These are phyloP conservation scores for Ladona fulva DNA, from an alignment of 1,140 invertebrate genomes.

Conservation along the genomic window DNA sequence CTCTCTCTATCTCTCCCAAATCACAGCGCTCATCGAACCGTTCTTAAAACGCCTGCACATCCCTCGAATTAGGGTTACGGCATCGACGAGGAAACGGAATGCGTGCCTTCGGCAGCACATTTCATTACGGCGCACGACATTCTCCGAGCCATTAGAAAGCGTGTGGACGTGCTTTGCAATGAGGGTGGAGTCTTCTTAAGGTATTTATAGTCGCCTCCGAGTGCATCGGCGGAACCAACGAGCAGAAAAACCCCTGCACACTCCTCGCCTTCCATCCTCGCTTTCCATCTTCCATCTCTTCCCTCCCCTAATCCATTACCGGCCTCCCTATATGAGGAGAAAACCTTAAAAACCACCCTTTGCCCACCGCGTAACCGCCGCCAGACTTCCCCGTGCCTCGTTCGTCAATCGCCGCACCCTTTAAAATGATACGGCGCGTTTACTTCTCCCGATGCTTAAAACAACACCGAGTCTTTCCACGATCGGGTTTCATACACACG, in stretches of 20 bases:
- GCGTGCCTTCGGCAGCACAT: not conserved
- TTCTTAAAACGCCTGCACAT: no score
- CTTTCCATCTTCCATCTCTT: not conserved
- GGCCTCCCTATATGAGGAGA: not conserved
- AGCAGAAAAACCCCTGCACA: not conserved
- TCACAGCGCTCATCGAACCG: no score
- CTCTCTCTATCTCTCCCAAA: no score
- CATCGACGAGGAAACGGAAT: not conserved
- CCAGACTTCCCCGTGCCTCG: not conserved
- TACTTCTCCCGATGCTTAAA: no score
- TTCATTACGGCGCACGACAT: not conserved
- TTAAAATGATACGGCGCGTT: no score
- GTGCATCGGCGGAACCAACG: not conserved
- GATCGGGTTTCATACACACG: no score
- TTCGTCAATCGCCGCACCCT: no score
- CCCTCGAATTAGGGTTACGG: not conserved
- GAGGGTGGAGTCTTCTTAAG: not conserved
- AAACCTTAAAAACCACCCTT: not conserved
- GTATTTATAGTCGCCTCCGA: not conserved
- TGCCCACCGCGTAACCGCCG: not conserved
- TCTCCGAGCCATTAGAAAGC: not conserved
- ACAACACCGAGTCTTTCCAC: no score
- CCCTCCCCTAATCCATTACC: not conserved
- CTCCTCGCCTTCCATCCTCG: no score
- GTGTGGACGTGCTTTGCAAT: not conserved